These are phyloP conservation scores for Salvator merianae DNA, from an alignment of 2,113 vertebrate species.

Conservation along the genomic window DNA sequence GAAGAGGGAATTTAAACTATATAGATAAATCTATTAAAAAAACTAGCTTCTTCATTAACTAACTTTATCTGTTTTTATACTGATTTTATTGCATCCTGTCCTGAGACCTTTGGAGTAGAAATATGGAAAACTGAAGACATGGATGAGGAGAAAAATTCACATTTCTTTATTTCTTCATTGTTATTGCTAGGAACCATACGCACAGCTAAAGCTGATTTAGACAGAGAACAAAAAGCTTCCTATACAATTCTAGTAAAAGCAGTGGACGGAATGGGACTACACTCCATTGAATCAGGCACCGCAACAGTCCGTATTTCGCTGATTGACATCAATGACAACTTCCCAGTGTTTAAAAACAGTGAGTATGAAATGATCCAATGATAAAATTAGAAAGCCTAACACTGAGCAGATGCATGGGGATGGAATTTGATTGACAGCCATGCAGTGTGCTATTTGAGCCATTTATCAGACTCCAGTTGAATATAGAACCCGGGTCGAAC, in stretches of 20 bases:
- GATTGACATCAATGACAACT: conserved; percentile 89
- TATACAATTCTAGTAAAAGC: conserved; percentile 86
- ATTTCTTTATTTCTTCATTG: neutral
- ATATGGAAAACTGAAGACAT: neutral
- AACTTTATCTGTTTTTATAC: no score
- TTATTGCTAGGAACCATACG: conserved; percentile 76
- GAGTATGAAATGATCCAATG: conserved; percentile 49
- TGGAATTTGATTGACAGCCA: no score
- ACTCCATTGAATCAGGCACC: conserved; percentile 75
- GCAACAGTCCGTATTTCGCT: conserved; percentile 84
- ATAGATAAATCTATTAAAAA: neutral
- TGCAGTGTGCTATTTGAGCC: neutral
- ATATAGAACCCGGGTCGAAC: no score
- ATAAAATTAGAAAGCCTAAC: neutral
- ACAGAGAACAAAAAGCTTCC: conserved; percentile 81
- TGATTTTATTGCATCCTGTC: no score
- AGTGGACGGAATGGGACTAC: conserved; percentile 78
- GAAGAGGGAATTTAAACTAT: neutral
- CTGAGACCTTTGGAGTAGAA: no score
- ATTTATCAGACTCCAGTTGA: neutral
- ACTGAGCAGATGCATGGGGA: neutral
- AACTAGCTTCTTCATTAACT: no score
- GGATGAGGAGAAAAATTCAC: neutral
- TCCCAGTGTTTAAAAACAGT: conserved; percentile 84
- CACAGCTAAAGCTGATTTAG: conserved; percentile 76